phyloP scores from a whole-genome alignment of 2,797 vertebrate genomes.

The Lophotriccus pileatus region DNA sequence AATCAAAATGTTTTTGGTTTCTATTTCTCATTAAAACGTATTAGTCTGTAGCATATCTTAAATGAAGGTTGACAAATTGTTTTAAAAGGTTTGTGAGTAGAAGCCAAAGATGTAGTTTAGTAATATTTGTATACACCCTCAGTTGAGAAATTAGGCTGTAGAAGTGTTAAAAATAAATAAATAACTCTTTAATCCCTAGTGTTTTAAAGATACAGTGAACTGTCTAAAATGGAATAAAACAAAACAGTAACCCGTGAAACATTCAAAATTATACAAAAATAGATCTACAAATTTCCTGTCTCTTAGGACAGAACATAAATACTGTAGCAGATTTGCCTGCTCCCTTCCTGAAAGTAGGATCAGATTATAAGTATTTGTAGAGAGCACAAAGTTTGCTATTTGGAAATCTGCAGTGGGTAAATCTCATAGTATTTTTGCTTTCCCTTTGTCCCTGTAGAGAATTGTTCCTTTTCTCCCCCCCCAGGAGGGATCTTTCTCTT shows the following conservation, averaged over 20 bases:
- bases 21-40: not conserved
- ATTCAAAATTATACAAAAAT: not conserved
- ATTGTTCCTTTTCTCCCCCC: not conserved
- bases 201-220: not conserved
- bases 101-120: not conserved
- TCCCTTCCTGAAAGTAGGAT: not conserved
- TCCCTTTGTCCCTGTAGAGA: not conserved
- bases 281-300: not conserved
- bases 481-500: not conserved
- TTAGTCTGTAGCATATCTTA: not conserved
- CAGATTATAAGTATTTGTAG: not conserved
- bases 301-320: not conserved
- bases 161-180: not conserved
- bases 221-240: not conserved
- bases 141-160: not conserved
- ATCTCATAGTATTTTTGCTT: not conserved
- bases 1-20: not conserved
- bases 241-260: not conserved
- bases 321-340: not conserved
- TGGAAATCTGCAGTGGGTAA: not conserved
- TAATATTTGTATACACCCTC: not conserved
- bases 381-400: not conserved
- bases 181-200: not conserved
- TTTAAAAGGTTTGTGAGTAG: not conserved
- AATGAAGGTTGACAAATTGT: not conserved